A percentile compares a stretch with the other conserved stretches of the same genome.
phyloP scores from a whole-genome alignment of 2,113 vertebrate species.

The Salvelinus sp. region DNA sequence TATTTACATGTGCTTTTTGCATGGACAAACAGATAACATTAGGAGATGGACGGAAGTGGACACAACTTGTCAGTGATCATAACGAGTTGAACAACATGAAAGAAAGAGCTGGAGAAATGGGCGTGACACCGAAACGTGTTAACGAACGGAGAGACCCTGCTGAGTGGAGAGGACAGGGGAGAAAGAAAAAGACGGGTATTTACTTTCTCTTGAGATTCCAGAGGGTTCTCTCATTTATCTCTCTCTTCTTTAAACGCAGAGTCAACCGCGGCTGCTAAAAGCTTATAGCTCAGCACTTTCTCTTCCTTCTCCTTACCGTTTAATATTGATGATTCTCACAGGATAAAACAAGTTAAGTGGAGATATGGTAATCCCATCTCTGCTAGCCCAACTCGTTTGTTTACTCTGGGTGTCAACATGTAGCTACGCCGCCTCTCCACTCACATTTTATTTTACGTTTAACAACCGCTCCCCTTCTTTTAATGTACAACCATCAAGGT shows the following conservation, averaged over 20 bases:
- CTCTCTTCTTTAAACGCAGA: conserved; percentile 70
- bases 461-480: conserved; percentile 61
- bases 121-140: conserved; percentile 40
- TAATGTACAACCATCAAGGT: conserved; percentile 71
- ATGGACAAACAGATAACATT: conserved; percentile 24
- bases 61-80: conserved; percentile 27
- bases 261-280: conserved; percentile 71
- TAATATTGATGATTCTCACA: conserved; percentile 84
- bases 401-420: conserved; percentile 76
- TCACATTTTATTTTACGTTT: conserved; percentile 75
- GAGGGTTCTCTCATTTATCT: conserved; percentile 75
- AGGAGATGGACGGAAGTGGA: not conserved
- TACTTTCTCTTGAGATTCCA: conserved; percentile 74
- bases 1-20: conserved; percentile 36
- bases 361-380: conserved; percentile 80
- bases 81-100: conserved; percentile 20
- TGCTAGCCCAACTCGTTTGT: conserved; percentile 75
- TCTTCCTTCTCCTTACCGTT: conserved; percentile 69
- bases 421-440: conserved; percentile 64
- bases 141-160: conserved; percentile 44
- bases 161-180: conserved; percentile 37
- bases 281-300: conserved; percentile 76
- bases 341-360: conserved; percentile 79
- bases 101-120: conserved; percentile 12
- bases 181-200: conserved; percentile 64